phyloP scores from a whole-genome alignment of 2,888 invertebrate species.

The Drosophila merina region DNA sequence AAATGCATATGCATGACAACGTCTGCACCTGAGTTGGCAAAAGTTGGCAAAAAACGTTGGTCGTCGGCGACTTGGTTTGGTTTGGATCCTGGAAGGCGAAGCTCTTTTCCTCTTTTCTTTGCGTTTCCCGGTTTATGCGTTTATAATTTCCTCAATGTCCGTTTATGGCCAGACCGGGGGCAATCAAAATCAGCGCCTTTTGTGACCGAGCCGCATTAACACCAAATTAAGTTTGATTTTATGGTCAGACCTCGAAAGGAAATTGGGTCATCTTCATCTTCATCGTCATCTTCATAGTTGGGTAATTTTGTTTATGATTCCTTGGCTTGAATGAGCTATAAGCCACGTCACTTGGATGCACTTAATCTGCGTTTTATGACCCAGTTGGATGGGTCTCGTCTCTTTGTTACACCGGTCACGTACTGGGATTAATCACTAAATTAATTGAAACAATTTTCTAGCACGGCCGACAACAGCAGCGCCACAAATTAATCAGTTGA shows the following conservation, averaged over 20 bases:
- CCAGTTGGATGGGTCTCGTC: slow-evolving; percentile 50
- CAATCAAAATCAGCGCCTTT: slow-evolving; percentile 72
- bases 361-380: slow-evolving; percentile 68
- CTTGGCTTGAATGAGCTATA: slow-evolving; percentile 55
- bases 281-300: slow-evolving; percentile 3
- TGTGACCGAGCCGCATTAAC: slow-evolving; percentile 65
- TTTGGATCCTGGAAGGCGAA: slow-evolving; percentile 43
- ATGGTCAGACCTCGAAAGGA: slow-evolving; percentile 39
- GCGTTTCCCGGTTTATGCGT: slow-evolving; percentile 61
- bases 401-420: slow-evolving; percentile 60
- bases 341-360: slow-evolving; percentile 36
- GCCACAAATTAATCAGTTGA: slow-evolving; percentile 69
- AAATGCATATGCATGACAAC: slow-evolving; percentile 75
- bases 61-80: slow-evolving; percentile 1
- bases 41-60: neutral
- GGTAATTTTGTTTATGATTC: slow-evolving; percentile 35
- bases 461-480: slow-evolving; percentile 73
- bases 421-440: slow-evolving; percentile 76
- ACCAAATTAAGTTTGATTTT: slow-evolving; percentile 69
- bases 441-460: slow-evolving; percentile 78
- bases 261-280: slow-evolving; percentile 62
- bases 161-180: slow-evolving; percentile 57
- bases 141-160: slow-evolving; percentile 77
- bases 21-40: slow-evolving; percentile 67
- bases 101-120: slow-evolving; percentile 20